Evolutionary conservation across 2,113 vertebrate species (phyloP).

Genomic region (Myotis yumanensis): DNA sequence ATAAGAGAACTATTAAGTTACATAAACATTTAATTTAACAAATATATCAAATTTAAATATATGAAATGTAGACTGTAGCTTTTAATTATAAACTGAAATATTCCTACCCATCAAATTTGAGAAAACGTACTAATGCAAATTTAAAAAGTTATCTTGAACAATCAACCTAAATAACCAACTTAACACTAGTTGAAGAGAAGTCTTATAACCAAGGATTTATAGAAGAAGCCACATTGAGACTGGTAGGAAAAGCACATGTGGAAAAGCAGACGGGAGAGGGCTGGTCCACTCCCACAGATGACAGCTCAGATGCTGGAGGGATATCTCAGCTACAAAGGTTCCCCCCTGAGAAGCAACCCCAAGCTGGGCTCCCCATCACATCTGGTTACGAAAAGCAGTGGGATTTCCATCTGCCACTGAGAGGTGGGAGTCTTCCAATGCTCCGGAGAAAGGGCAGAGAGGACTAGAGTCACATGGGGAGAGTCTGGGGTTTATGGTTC

Average conservation of each 20-base stretch:
- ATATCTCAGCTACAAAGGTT: not conserved
- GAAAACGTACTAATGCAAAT: not conserved
- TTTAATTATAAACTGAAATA: conserved; percentile 17
- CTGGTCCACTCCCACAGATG: not conserved
- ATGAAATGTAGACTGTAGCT: not conserved
- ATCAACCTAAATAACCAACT: not conserved
- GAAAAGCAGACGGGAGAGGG: too few relatives aligned
- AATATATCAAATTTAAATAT: not conserved
- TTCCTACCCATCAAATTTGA: conserved; percentile 12
- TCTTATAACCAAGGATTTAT: not conserved
- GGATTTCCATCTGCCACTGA: not conserved
- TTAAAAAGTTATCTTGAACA: not conserved
- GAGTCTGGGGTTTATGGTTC: not conserved
- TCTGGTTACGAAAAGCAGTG: not conserved
- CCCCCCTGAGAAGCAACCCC: not conserved
- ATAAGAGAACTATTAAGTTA: not conserved
- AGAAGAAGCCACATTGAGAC: not conserved
- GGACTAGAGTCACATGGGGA: not conserved
- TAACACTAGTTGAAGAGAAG: not conserved
- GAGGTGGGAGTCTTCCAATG: not conserved
- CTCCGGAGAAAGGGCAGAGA: not conserved
- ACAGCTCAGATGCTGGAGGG: not conserved
- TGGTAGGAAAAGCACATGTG: not conserved
- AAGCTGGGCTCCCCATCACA: not conserved
- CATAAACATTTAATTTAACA: conserved; percentile 10